These are phyloP conservation scores for Drosophila rellima DNA, from an alignment of 2,888 invertebrate genomes.

Conservation along the genomic window DNA sequence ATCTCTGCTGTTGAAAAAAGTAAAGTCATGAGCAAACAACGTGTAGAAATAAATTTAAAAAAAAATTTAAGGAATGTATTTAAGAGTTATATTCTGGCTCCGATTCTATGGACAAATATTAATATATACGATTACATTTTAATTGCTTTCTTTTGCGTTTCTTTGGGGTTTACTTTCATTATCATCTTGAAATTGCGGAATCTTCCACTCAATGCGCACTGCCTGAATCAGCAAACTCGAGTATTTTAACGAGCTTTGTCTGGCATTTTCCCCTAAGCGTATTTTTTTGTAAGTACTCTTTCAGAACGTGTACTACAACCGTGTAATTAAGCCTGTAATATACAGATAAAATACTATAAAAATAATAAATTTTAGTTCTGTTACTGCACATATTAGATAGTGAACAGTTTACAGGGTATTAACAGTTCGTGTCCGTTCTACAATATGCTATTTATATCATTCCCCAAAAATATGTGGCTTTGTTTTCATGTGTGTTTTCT, in stretches of 20 bases:
- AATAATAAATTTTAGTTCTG: neutral
- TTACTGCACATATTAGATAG: neutral
- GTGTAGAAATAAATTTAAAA: neutral
- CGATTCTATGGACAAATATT: conserved; percentile 1
- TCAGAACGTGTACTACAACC: neutral
- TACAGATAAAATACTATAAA: neutral
- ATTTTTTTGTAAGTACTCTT: neutral
- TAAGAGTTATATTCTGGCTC: neutral
- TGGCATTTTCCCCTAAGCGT: neutral
- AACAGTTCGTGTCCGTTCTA: neutral
- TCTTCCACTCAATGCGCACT: conserved; percentile 3
- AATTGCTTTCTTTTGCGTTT: conserved; percentile 6
- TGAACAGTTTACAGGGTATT: conserved; percentile 10
- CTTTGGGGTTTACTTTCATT: conserved; percentile 1
- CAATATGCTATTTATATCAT: conserved; percentile 6
- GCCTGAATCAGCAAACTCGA: conserved; percentile 15
- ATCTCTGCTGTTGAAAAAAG: neutral
- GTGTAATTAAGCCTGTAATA: neutral
- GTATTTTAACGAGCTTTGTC: conserved; percentile 13
- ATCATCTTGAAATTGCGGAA: conserved; percentile 7
- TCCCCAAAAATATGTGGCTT: conserved; percentile 5
- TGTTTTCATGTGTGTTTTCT: conserved; percentile 21
- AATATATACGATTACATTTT: conserved; percentile 4
- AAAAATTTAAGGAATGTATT: neutral
- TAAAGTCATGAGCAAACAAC: conserved; percentile 10